Evolutionary conservation across 2,797 vertebrate species (phyloP), one percentile per base, ranked within the genome.

Genomic region (Apogon talboti): DNA sequence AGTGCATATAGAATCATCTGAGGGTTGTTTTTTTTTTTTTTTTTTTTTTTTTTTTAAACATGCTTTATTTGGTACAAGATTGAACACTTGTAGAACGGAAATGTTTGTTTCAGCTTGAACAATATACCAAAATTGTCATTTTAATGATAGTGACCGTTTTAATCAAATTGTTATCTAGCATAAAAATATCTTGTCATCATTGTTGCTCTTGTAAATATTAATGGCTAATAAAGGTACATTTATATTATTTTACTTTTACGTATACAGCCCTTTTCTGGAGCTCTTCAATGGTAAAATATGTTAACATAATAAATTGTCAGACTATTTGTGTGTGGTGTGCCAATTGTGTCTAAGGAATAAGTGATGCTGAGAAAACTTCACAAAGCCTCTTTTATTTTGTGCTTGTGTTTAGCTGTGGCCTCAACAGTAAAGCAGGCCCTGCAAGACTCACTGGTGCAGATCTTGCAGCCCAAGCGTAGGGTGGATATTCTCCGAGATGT

Each of bases 401-500:
- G 38, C 45, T 10, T 54, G 3, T 63, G 15, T 52, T 18, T 71
- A 98, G 98, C 98, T 83, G 98, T 99, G 85, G 95, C 96, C 67
- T 98, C 98, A 1, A 98, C 97, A 0, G 97, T 99, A 50, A 99
- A 99, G 90, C 95, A 94, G 90, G 96, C 97, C 19, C 94, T 99
- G 49, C 97, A 99, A 59, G 98, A 99, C 43, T 98, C 98, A 0
- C 92, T 99, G 57, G 97, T 99, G 84, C 97, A 99, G 91, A 99
- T 99, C 85, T 89, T 99, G 83, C 97, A 99, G 91, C 98, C 98
- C 13, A 98, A 99, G 91, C 93, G 97, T 1, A 93, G 96, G 0
- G 96, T 99, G 33, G 97, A 99, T 9, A 95, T 99, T 64, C 92
- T 99, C 54, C 93, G 98, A 6, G 97, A 99, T 0, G 96, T 99